Conservation (phyloP, 2,888 invertebrate species). For the Deilephila elpenor region DNA sequence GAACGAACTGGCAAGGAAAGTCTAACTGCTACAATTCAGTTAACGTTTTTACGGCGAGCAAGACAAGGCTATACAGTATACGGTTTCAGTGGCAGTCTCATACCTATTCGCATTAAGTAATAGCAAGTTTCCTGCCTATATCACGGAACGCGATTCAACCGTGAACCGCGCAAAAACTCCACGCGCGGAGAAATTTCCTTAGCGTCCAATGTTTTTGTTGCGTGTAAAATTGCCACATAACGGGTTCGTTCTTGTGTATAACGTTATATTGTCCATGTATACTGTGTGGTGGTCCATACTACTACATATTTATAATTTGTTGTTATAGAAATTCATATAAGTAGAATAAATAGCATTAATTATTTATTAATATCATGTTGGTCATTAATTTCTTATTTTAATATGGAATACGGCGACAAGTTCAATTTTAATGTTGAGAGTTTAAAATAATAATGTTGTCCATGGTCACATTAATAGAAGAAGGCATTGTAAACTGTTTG, state of each 20-base stretch:
- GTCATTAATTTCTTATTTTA: too few relatives aligned
- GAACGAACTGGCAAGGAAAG: conserved; percentile 69
- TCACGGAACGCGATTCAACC: conserved; percentile 68
- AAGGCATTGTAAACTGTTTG: too few relatives aligned
- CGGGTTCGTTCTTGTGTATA: conserved; percentile 53
- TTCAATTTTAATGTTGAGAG: too few relatives aligned
- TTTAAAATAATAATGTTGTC: too few relatives aligned
- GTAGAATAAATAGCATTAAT: too few relatives aligned
- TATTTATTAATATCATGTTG: too few relatives aligned
- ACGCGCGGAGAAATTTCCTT: conserved; percentile 71
- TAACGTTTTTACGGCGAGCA: conserved; percentile 42
- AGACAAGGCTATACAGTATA: conserved; percentile 45
- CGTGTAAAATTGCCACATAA: conserved; percentile 69
- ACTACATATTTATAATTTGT: background rate
- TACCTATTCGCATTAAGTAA: conserved; percentile 50
- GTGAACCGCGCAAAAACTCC: conserved; percentile 68
- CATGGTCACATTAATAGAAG: too few relatives aligned
- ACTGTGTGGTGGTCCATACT: background rate
- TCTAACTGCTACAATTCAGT: conserved; percentile 50
- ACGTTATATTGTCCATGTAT: conserved; percentile 24
- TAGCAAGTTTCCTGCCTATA: conserved; percentile 58
- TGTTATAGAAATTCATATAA: too few relatives aligned
- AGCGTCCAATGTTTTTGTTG: conserved; percentile 65
- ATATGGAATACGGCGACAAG: too few relatives aligned
- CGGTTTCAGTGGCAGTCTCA: conserved; percentile 42